A percentile compares a stretch with the other conserved stretches of the same genome.
These are phyloP conservation scores for Pagetopsis macropterus DNA, from an alignment of 2,797 vertebrate genomes.

Conservation along the genomic window DNA sequence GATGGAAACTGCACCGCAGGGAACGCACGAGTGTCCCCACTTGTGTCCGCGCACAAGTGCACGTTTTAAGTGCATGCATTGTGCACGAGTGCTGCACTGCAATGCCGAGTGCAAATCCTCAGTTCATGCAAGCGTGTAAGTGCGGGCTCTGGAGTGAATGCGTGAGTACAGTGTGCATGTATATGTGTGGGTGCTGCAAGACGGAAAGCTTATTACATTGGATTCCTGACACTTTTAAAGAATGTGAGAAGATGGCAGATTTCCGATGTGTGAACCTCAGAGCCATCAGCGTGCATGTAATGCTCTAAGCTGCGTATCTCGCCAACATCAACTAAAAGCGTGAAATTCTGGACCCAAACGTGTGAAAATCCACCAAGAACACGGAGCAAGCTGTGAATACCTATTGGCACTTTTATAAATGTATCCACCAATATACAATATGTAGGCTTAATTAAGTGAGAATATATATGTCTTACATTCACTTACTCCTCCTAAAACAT, in stretches of 20 bases:
- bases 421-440: constrained; percentile 47
- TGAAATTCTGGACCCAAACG: constrained; percentile 72
- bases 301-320: constrained; percentile 65
- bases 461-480: constrained; percentile 72
- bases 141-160: constrained; percentile 34
- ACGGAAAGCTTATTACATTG: constrained; percentile 61
- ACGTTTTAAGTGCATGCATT: constrained; percentile 34
- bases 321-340: constrained; percentile 76
- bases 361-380: constrained; percentile 76
- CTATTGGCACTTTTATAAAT: constrained; percentile 62
- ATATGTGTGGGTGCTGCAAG: constrained; percentile 45
- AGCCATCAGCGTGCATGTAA: constrained; percentile 71
- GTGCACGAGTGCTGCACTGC: constrained; percentile 31
- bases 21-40: constrained; percentile 54
- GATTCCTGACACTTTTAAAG: constrained; percentile 76
- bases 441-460: constrained; percentile 67
- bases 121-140: constrained; percentile 36
- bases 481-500: constrained; percentile 77
- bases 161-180: constrained; percentile 47
- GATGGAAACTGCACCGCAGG: constrained; percentile 79
- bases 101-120: constrained; percentile 34
- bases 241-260: constrained; percentile 78
- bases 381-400: constrained; percentile 67
- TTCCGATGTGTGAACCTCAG: constrained; percentile 74
- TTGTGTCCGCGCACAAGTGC: constrained; percentile 51